Base-by-base conservation (phyloP, 1,140 invertebrate species). In the Carcinoscorpius rotundicauda region DNA sequence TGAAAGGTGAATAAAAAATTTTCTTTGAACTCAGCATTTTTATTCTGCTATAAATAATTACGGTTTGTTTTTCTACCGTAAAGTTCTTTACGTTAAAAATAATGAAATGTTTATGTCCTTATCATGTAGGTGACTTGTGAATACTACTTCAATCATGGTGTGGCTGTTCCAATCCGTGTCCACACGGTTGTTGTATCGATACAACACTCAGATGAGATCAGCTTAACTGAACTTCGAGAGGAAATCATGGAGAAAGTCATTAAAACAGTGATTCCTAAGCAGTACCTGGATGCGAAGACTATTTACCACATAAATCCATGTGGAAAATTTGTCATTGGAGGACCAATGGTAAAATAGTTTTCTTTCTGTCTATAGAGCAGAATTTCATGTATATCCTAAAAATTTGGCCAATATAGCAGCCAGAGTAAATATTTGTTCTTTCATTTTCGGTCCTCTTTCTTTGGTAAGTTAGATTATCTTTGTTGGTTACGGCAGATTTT, bases 281-380 rank as follows among this genome's bases (percentile, higher is more conserved):
- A 93, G 77, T 97, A 96, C 76, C 80, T 97, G n/a, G 93, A 97
- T 77, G 86, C 87, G 3, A 84, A 86, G 71, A 98, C 95, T 57
- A 84, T 95, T 70, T 88, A 91, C 69, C 95, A 98, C 76, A 91
- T 99, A 67, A 98, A 99, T 80, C 97, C 97, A 4, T 97, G 94
- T 72, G 97, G 97, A 64, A 80, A 87, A 51, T 99, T 99, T 75
- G 88, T 96, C 64, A 91, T 97, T 74, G 91, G 94, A 68, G 95
- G 95, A 70, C 95, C 95, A 71, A 89, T 93, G 86, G 90, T 93
- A 79, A 74, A 73, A 70, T 72, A 29, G 29, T 29, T 29, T 29
- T 63, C 80, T 82, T 70, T 69, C 82, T 51, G 80, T 29, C 29
- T 29, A 29, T 29, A 29, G 29, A 29, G 50, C 53, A 49, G 29